Conservation (phyloP, 2,113 vertebrate genomes). For the Dipodomys ordii region DNA sequence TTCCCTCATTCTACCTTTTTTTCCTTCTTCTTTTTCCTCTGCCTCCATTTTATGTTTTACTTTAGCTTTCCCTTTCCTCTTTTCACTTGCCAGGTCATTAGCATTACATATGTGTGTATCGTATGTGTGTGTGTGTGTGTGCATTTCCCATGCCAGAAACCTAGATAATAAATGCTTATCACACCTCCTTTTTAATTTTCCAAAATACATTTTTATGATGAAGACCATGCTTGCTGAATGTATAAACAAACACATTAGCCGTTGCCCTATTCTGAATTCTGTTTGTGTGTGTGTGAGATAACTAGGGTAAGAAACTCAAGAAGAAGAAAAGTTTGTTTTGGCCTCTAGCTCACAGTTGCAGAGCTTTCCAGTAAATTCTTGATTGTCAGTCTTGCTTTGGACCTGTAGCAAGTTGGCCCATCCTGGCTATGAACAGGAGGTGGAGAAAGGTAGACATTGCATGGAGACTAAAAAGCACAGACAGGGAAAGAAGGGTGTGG, state of each 20-base stretch:
- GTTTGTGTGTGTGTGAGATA: not conserved
- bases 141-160: no score
- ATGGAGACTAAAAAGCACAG: not conserved
- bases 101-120: not conserved
- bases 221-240: not conserved
- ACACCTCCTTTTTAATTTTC: not conserved
- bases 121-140: no score
- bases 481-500: not conserved
- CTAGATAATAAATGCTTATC: not conserved
- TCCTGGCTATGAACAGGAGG: not conserved
- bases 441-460: not conserved
- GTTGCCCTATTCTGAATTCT: not conserved
- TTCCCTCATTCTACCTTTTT: fast-evolving
- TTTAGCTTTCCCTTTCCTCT: not conserved
- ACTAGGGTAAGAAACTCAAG: not conserved
- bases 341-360: not conserved
- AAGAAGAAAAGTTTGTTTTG: not conserved
- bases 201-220: not conserved
- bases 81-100: not conserved
- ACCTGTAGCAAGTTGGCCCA: no score
- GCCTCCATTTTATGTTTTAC: not conserved
- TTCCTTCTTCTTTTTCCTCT: not conserved
- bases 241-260: not conserved
- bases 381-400: not conserved
- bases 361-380: no score